A percentile compares a stretch with the other conserved stretches of the same genome.
Evolutionary conservation across 2,113 vertebrate species (phyloP).

Genomic region (Notechis scutatus): DNA sequence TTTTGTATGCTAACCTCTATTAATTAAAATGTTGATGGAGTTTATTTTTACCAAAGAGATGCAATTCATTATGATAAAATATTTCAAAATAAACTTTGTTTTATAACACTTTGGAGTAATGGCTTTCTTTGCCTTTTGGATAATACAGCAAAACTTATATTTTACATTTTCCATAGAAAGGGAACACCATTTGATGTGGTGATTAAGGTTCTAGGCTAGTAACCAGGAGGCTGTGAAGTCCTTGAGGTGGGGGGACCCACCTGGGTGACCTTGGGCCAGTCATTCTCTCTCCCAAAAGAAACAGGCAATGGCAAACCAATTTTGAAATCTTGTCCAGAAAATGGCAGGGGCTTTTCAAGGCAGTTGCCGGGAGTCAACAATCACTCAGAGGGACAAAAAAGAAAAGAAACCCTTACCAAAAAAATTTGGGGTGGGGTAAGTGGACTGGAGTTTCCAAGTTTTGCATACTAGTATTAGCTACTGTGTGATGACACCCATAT

Average conservation of each 20-base stretch:
- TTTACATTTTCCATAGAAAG: not conserved
- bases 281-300: not conserved
- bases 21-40: constrained; percentile 99
- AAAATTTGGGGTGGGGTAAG: not conserved
- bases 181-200: not conserved
- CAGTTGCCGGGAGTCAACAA: not conserved
- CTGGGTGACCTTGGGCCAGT: not conserved
- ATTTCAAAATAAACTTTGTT: constrained; percentile 98
- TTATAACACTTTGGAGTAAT: constrained; percentile 76
- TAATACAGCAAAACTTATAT: no score
- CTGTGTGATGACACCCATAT: not conserved
- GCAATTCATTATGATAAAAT: constrained; percentile 97
- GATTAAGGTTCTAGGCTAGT: not conserved
- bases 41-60: constrained; percentile 99
- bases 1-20: constrained; percentile 99
- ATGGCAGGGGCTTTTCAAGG: not conserved
- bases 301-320: not conserved
- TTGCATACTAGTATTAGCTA: not conserved
- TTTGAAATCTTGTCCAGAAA: not conserved
- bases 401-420: not conserved
- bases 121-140: constrained; percentile 38
- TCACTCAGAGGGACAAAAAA: not conserved
- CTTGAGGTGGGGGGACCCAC: not conserved
- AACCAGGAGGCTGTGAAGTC: not conserved
- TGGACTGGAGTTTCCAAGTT: not conserved